Conservation (phyloP, 2,888 invertebrate genomes). For the Callyntrura sp. region DNA sequence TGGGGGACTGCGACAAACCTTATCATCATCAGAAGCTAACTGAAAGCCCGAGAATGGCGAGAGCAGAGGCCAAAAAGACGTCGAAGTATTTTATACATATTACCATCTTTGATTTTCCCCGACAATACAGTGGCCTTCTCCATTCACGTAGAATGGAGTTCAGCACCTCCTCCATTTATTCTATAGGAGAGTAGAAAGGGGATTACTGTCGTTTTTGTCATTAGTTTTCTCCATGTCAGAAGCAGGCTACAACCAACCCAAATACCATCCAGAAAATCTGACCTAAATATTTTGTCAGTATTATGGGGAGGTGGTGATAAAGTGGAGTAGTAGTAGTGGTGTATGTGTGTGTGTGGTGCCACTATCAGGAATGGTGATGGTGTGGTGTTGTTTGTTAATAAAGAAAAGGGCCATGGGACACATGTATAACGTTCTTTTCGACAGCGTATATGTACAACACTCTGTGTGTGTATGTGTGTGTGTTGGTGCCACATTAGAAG, state of each 20-base stretch:
- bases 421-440: constrained; percentile 34
- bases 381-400: constrained; percentile 18
- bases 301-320: not conserved
- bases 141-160: not conserved
- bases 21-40: too few species aligned
- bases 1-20: too few species aligned
- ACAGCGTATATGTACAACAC: too few species aligned
- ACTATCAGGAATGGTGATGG: not conserved
- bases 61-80: too few species aligned
- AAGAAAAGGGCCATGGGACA: constrained; percentile 9
- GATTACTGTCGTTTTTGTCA: constrained; percentile 24
- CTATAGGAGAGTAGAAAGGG: not conserved
- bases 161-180: not conserved
- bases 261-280: constrained; percentile 20
- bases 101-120: not conserved
- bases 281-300: constrained; percentile 29
- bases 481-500: not conserved
- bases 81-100: too few species aligned
- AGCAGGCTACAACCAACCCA: not conserved
- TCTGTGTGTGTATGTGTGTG: too few species aligned
- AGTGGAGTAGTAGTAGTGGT: not conserved
- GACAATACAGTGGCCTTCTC: not conserved
- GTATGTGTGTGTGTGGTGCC: not conserved
- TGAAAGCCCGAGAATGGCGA: too few species aligned
- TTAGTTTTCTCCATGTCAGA: constrained; percentile 39